phyloP scores from a whole-genome alignment of 2,797 vertebrate species.

The Mus spretus region DNA sequence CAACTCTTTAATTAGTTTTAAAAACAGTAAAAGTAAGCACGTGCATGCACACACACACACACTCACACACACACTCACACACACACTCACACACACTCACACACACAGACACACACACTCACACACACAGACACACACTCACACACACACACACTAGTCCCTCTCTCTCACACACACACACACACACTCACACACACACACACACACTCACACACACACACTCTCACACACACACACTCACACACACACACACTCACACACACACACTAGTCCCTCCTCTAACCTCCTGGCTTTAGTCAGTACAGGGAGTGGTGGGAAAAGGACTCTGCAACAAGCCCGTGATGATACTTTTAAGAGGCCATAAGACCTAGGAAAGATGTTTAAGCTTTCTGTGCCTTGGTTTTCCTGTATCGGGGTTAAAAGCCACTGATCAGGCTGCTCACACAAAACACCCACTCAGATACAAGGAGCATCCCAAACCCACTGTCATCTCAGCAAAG shows the following conservation, averaged over 20 bases:
- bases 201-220: too few species aligned
- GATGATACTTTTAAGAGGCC: accelerated
- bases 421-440: background rate
- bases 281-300: background rate
- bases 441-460: too few species aligned
- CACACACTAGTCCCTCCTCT: accelerated
- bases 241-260: background rate
- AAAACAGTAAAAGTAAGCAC: too few species aligned
- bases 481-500: accelerated
- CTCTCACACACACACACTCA: background rate
- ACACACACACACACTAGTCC: too few species aligned
- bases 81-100: background rate
- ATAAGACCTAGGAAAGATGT: accelerated
- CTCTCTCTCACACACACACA: too few species aligned
- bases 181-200: too few species aligned
- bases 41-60: too few species aligned
- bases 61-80: too few species aligned
- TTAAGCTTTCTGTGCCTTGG: background rate
- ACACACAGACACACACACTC: background rate
- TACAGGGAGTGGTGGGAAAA: background rate
- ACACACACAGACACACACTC: background rate
- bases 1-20: too few species aligned
- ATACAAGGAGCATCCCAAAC: background rate
- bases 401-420: background rate
- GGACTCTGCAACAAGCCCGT: background rate